Base-by-base conservation (phyloP, 2,888 invertebrate genomes). In the Frankliniella fusca region DNA sequence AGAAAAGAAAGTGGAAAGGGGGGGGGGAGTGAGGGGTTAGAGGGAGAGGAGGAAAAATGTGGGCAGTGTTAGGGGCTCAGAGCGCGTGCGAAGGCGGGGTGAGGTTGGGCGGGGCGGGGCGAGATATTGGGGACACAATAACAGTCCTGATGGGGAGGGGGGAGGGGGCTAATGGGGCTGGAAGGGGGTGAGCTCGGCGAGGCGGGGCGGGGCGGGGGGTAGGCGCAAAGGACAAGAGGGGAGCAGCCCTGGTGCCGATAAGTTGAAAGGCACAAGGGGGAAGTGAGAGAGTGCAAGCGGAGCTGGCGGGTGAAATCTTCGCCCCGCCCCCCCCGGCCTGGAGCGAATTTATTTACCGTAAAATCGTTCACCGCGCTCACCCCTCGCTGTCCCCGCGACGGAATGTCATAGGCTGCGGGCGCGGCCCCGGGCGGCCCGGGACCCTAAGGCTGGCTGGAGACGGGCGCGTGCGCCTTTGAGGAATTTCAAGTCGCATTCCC, bases 111-210 rank as follows among this genome's bases (percentile, higher is more conserved):
- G 18, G 54, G 54, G 54, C 54, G 18, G 54, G 54, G 54, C 11
- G 10, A 27, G 23, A 12, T 76, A 76, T 76, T 76, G 70, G 27
- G 70, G 70, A 27, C 70, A 76, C 70, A 76, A 27, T 76, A 76
- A 76, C 70, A 76, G 70, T 61, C 70, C 70, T 76, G 70, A 61
- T 61, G 61, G 61, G 54, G 61, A 18, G 20, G n/a, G 18, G 61
- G 7, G 23, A 27, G 27, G 27, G 70, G 70, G 70, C 70, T 76
- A 23, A 76, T 76, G 70, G 61, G 15, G 61, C 61, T 10, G 54
- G 54, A 54, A 12, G 15, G 54, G 54, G 54, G 15, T 18, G 54
- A 54, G 54, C 54, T 18, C 15, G 18, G 54, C 54, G 15, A 9
- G 18, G 54, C 54, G 15, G 54, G 18, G 54, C 54, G 15, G 54